Base-by-base conservation (phyloP, 2,113 vertebrate genomes). In the Melospiza melodia region DNA sequence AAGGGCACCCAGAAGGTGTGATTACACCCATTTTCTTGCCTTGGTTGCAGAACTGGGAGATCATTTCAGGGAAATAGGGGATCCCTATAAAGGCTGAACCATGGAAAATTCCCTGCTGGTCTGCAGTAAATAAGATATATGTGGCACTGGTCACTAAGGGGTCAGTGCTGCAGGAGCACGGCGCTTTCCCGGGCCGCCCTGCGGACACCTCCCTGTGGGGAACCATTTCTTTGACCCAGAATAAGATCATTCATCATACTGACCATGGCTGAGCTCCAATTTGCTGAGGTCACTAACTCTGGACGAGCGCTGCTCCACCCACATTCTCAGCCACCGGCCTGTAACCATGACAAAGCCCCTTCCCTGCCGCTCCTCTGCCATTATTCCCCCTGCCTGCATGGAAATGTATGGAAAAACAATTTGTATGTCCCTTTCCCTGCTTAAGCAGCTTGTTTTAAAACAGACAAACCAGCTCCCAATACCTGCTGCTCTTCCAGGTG, bases 201-300 rank as follows among this genome's bases (percentile, higher is more conserved):
- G 61, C 4, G 55, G 93, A 89, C 77, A 48, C 84, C 95, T 95
- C 97, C 95, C 97, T 52, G 92, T 89, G 97, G 97, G 93, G 81
- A 44, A 93, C 89, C 89, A 83, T 89, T 96, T 94, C 95, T 97
- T 95, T 95, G 97, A 97, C 97, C 96, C 59, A 84, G 97, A 95
- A 96, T 93, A 93, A 92, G 96, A 97, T 98, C 98, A 98, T 98
- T 98, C 97, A 98, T 98, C 98, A 98, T 94, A 97, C 94, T 97
- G 97, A 97, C 97, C 97, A 94, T 78, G 95, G 96, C 93, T 95
- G 87, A 96, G 95, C 98, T 98, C 94, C 96, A 97, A 96, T 98
- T 96, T 95, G 97, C 97, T 97, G 97, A 98, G 98, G 98, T 98
- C 98, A 98, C 95, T 97, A 96, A 97, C 97, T 98, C 97, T 80